Conservation (phyloP, 2,113 vertebrate genomes). For the Tragulus kanchil region DNA sequence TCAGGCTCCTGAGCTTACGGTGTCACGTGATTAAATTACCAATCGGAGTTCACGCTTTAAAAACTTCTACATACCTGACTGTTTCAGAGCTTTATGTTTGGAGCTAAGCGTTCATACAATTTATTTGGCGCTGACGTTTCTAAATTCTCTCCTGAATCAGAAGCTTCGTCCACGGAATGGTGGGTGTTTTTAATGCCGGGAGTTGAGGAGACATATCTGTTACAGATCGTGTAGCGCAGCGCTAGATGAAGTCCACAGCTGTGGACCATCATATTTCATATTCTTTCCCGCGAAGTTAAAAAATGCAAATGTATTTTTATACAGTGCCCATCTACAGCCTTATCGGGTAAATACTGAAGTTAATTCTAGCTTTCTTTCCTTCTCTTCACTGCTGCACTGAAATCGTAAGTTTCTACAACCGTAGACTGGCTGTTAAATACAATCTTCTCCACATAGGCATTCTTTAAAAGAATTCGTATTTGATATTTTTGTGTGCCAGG, state of each 20-base stretch:
- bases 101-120: not conserved
- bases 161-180: not conserved
- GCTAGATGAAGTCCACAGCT: not conserved
- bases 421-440: not conserved
- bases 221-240: not conserved
- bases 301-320: not conserved
- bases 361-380: not conserved
- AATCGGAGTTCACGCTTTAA: slow-evolving; percentile 62
- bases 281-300: slow-evolving; percentile 27
- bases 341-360: not conserved
- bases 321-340: not conserved
- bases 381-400: slow-evolving; percentile 9
- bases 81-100: slow-evolving; percentile 44
- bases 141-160: slow-evolving; percentile 26
- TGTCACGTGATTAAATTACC: slow-evolving; percentile 63
- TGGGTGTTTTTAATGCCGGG: not conserved
- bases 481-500: slow-evolving; percentile 35
- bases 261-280: slow-evolving; percentile 13
- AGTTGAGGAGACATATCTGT: not conserved
- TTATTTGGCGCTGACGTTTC: not conserved
- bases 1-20: not conserved
- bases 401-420: slow-evolving; percentile 44
- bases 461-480: slow-evolving; percentile 33
- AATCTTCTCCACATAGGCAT: not conserved
- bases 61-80: slow-evolving; percentile 68